Percentiles rank a stretch among this genome's conserved stretches.
Conservation (phyloP, 2,113 vertebrate genomes). For the Argyrosomus japonicus region DNA sequence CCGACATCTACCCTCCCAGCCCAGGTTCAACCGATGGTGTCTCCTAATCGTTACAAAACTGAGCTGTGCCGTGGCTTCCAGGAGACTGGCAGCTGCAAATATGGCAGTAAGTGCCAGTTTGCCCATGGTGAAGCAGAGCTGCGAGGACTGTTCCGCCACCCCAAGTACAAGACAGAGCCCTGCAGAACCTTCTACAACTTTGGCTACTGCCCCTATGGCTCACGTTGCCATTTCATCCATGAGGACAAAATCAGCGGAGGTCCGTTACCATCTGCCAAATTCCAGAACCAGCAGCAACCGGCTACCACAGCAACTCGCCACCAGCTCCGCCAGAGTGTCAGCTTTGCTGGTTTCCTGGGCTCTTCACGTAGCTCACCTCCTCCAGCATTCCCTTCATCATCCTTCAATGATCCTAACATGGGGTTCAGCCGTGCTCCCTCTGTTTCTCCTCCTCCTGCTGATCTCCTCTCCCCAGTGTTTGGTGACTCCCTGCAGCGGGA, state of each 20-base stretch:
- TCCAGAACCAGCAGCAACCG: conserved; percentile 58
- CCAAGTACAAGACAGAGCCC: conserved; percentile 93
- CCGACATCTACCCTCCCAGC: conserved; percentile 69
- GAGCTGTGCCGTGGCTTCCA: conserved; percentile 87
- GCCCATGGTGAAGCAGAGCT: conserved; percentile 89
- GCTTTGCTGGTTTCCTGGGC: conserved; percentile 87
- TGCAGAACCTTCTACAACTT: conserved; percentile 94
- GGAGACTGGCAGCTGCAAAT: conserved; percentile 86
- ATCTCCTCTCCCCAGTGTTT: conserved; percentile 83
- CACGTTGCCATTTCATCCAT: conserved; percentile 93
- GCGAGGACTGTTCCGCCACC: conserved; percentile 89
- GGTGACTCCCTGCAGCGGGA: conserved; percentile 68
- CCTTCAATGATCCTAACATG: conserved; percentile 81
- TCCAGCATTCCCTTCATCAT: conserved; percentile 66
- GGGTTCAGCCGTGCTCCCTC: conserved; percentile 86
- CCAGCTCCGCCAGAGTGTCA: conserved; percentile 88
- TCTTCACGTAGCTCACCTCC: conserved; percentile 80
- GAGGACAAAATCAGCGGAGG: conserved; percentile 77
- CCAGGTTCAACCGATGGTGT: conserved; percentile 71
- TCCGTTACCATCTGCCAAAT: conserved; percentile 61
- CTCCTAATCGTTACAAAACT: conserved; percentile 87
- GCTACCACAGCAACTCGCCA: conserved; percentile 50
- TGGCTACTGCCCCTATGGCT: conserved; percentile 91
- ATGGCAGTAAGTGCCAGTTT: conserved; percentile 89
- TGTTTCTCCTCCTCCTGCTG: conserved; percentile 86